phyloP scores from a whole-genome alignment of 1,140 invertebrate genomes.

The Nebria ingens region DNA sequence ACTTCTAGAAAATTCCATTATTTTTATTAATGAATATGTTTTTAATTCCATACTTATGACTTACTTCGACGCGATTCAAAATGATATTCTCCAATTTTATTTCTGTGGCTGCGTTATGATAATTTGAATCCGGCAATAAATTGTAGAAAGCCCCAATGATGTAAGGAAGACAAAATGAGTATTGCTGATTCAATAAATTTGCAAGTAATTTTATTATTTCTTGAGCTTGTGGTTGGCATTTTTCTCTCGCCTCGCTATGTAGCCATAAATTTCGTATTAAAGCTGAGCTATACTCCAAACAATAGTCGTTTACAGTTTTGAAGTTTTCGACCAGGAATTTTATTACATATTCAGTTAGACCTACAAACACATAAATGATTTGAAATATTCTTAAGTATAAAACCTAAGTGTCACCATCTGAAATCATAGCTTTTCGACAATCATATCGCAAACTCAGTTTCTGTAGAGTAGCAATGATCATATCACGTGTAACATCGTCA shows the following conservation, averaged over 20 bases:
- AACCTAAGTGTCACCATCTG: neutral
- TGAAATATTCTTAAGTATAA: neutral
- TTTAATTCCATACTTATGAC: no score
- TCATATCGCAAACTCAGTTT: neutral
- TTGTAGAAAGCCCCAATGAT: neutral
- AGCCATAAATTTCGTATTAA: neutral
- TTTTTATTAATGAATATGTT: no score
- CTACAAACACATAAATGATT: neutral
- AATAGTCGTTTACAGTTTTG: neutral
- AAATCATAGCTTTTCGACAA: neutral
- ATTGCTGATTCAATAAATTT: neutral
- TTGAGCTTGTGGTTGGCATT: neutral
- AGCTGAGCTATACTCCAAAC: neutral
- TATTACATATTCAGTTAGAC: neutral
- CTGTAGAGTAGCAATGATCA: neutral
- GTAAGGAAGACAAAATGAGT: neutral
- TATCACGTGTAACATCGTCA: neutral
- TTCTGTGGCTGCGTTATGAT: neutral
- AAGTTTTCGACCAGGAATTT: neutral
- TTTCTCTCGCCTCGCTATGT: neutral
- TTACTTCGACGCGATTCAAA: neutral
- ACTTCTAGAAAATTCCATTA: neutral
- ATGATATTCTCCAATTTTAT: neutral
- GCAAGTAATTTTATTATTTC: neutral
- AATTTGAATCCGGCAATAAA: neutral